Evolutionary conservation across 1,140 invertebrate species (phyloP).

Genomic region (Lepidostoma basale): DNA sequence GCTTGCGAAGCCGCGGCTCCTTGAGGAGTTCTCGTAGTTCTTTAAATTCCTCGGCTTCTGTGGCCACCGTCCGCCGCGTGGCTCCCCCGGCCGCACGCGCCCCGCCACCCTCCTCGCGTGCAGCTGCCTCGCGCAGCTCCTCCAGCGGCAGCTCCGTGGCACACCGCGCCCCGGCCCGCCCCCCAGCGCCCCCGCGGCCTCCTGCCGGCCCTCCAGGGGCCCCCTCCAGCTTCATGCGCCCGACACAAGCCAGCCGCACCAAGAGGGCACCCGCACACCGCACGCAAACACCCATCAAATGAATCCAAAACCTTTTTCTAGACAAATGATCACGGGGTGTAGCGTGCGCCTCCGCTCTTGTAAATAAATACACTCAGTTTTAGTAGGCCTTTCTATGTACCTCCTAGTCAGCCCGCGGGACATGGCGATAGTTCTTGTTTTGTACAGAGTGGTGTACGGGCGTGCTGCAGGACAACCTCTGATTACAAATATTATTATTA

Average conservation of each 20-base stretch:
- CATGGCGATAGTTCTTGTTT: no score
- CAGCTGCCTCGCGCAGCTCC: slow-evolving; percentile 72
- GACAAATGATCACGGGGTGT: no score
- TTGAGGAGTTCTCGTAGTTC: slow-evolving; percentile 81
- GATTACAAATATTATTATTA: no score
- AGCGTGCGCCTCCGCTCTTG: no score
- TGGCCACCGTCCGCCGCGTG: slow-evolving; percentile 65
- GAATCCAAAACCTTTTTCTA: slow-evolving; percentile 1
- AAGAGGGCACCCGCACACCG: slow-evolving; percentile 33
- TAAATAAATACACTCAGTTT: no score
- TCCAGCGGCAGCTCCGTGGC: slow-evolving; percentile 74
- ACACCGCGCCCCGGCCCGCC: slow-evolving; percentile 46
- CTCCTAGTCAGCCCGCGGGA: no score
- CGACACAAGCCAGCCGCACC: slow-evolving; percentile 58
- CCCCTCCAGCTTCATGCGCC: slow-evolving; percentile 64
- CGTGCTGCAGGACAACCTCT: no score
- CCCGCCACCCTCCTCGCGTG: slow-evolving; percentile 52
- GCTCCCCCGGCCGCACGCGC: slow-evolving; percentile 53
- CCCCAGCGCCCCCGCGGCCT: slow-evolving; percentile 50
- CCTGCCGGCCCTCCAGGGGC: slow-evolving; percentile 40
- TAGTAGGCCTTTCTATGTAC: no score
- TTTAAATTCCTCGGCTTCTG: slow-evolving; percentile 79
- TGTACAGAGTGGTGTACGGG: no score
- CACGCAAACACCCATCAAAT: slow-evolving; percentile 32
- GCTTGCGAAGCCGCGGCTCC: slow-evolving; percentile 64